A percentile compares a stretch with the other conserved stretches of the same genome.
Conservation (phyloP, 1,140 invertebrate genomes). For the Maconellicoccus hirsutus region DNA sequence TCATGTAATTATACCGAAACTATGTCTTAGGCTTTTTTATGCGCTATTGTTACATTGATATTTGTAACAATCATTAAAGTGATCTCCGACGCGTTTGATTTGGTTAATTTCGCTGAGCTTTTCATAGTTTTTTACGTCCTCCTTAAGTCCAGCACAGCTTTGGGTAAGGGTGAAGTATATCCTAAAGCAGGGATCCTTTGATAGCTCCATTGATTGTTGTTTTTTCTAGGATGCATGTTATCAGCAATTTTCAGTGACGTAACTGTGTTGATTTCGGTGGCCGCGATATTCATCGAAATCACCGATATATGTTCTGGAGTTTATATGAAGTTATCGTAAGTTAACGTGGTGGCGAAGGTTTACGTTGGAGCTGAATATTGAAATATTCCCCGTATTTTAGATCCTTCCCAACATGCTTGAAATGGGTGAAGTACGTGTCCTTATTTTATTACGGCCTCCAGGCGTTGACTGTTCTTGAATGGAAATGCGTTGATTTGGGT, state of each 20-base stretch:
- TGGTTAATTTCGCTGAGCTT: conserved; percentile 33
- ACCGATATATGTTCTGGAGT: not conserved
- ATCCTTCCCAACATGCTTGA: not conserved
- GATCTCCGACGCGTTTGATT: conserved; percentile 38
- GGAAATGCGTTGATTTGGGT: not conserved
- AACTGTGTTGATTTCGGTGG: not conserved
- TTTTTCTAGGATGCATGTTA: conserved; percentile 48
- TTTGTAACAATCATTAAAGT: conserved; percentile 45
- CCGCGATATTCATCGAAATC: not conserved
- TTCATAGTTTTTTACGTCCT: conserved; percentile 35
- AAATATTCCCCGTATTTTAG: not conserved
- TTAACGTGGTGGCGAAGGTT: no score
- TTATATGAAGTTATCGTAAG: not conserved
- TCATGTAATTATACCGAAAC: conserved; percentile 9
- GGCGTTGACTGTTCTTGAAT: not conserved
- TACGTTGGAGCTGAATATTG: not conserved
- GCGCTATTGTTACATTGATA: conserved; percentile 45
- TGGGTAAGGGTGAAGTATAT: conserved; percentile 34
- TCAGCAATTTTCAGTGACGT: conserved; percentile 45
- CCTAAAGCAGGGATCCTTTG: not conserved
- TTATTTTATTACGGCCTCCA: not conserved
- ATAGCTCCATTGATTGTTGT: conserved; percentile 30
- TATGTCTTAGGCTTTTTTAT: conserved; percentile 47
- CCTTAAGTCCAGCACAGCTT: conserved; percentile 37
- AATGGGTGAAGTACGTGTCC: not conserved